A percentile compares a stretch with the other conserved stretches of the same genome.
These are phyloP conservation scores for Xestia c-nigrum DNA, from an alignment of 2,888 invertebrate species.

Conservation along the genomic window DNA sequence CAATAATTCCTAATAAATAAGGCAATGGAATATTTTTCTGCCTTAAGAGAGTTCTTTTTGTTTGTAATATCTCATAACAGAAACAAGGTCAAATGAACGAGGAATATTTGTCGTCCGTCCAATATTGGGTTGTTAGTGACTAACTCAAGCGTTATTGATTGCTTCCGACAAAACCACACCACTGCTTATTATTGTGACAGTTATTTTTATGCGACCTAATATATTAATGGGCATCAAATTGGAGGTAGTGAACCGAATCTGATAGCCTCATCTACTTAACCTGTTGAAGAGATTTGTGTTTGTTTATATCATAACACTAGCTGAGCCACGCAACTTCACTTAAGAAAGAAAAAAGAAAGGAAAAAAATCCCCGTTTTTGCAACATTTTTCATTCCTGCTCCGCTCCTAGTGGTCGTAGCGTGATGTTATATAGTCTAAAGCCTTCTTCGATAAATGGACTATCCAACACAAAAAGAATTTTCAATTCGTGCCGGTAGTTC, in stretches of 20 bases:
- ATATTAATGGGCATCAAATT: conserved; percentile 29
- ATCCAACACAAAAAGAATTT: too few relatives aligned
- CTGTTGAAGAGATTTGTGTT: background rate
- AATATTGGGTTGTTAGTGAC: conserved; percentile 40
- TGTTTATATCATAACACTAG: background rate
- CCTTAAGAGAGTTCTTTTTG: background rate
- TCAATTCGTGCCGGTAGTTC: too few relatives aligned
- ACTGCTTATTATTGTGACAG: conserved; percentile 26
- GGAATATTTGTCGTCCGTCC: conserved; percentile 18
- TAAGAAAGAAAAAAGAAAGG: too few relatives aligned
- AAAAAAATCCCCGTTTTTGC: too few relatives aligned
- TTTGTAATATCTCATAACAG: conserved; percentile 12
- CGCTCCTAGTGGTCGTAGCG: too few relatives aligned
- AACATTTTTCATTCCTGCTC: too few relatives aligned
- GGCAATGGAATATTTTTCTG: background rate
- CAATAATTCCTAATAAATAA: background rate
- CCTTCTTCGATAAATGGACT: too few relatives aligned
- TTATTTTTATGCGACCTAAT: conserved; percentile 38
- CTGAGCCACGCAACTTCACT: too few relatives aligned
- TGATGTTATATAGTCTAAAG: too few relatives aligned
- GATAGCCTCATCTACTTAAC: background rate
- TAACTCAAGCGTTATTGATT: conserved; percentile 47
- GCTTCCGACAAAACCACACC: conserved; percentile 24
- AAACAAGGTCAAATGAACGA: conserved; percentile 13
- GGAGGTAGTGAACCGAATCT: background rate